phyloP scores from a whole-genome alignment of 2,888 invertebrate species.

The Subacronicta megacephala region DNA sequence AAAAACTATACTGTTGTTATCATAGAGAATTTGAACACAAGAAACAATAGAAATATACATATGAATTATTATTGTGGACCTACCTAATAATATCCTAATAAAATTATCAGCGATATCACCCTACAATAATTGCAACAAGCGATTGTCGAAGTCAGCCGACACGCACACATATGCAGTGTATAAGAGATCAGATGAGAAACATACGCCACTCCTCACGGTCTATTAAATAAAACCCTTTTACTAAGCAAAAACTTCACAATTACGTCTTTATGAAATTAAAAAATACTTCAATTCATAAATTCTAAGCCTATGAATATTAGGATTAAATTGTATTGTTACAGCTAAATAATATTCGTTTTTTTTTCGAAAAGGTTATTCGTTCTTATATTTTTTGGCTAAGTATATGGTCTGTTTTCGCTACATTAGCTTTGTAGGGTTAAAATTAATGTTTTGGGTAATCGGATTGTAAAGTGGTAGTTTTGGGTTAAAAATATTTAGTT shows the following conservation, averaged over 20 bases:
- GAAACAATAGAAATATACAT: too few relatives aligned
- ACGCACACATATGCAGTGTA: conserved; percentile 49
- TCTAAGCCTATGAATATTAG: conserved; percentile 52
- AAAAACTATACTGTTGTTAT: too few relatives aligned
- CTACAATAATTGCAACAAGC: conserved; percentile 62
- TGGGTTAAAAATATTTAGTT: conserved; percentile 24
- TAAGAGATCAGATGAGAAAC: conserved; percentile 60
- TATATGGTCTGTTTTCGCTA: conserved; percentile 63
- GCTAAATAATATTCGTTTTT: conserved; percentile 19
- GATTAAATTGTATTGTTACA: conserved; percentile 52
- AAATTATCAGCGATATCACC: conserved; percentile 21
- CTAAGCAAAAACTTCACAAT: conserved; percentile 30
- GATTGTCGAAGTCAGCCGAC: conserved; percentile 47
- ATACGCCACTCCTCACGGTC: conserved; percentile 70
- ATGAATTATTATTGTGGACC: too few relatives aligned
- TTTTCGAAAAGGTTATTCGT: conserved; percentile 30
- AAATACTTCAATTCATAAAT: conserved; percentile 26
- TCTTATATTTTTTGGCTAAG: conserved; percentile 29
- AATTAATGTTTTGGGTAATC: conserved; percentile 75
- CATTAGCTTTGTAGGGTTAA: conserved; percentile 68
- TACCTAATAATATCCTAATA: not conserved
- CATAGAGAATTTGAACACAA: too few relatives aligned
- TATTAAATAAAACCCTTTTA: conserved; percentile 45
- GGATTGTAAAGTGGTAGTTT: conserved; percentile 67
- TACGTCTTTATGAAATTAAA: conserved; percentile 18